Percentiles rank a stretch among this genome's conserved stretches.
Conservation (phyloP, 2,888 invertebrate species). For the Bugula neritina region DNA sequence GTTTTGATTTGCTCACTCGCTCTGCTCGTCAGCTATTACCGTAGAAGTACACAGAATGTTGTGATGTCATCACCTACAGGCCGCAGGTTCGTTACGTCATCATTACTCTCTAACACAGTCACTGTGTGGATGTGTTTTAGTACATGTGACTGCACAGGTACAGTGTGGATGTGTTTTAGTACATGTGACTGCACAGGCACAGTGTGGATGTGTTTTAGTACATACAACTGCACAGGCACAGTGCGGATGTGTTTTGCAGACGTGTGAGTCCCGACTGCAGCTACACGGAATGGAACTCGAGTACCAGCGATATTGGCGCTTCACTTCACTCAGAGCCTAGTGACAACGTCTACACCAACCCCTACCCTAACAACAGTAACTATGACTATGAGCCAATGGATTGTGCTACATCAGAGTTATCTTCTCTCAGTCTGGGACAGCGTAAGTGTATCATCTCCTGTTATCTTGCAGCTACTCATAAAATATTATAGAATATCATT, state of each 20-base stretch:
- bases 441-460: too few species aligned
- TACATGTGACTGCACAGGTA: background rate
- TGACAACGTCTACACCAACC: too few species aligned
- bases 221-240: background rate
- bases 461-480: too few species aligned
- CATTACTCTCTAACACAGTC: too few species aligned
- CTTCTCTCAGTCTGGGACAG: background rate
- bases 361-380: too few species aligned
- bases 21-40: too few species aligned
- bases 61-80: too few species aligned
- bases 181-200: background rate
- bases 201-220: background rate
- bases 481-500: too few species aligned
- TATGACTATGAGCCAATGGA: conserved; percentile 19
- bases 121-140: background rate
- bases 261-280: background rate
- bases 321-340: background rate
- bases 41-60: too few species aligned
- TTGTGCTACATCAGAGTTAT: conserved; percentile 11
- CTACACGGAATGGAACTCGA: background rate
- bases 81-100: too few species aligned
- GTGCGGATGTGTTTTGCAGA: background rate
- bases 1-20: background rate
- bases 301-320: background rate
- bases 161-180: background rate